phyloP scores from a whole-genome alignment of 2,113 vertebrate genomes.

The Equus quagga region DNA sequence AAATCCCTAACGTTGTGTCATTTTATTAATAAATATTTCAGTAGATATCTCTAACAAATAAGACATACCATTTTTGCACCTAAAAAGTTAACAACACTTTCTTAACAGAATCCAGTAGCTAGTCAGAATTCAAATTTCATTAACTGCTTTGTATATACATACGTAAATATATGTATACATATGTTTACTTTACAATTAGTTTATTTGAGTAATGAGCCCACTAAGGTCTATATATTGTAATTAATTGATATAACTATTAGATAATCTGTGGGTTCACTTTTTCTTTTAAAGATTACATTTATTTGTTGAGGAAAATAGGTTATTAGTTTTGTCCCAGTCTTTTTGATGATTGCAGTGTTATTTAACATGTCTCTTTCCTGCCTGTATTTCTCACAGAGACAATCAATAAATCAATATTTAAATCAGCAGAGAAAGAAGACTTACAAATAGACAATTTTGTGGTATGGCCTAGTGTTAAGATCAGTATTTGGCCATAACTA shows the following conservation, averaged over 20 bases:
- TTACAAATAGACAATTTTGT: conserved; percentile 13
- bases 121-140: neutral
- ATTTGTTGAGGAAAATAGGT: conserved; percentile 11
- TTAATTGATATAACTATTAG: neutral
- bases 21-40: neutral
- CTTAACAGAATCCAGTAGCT: neutral
- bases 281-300: neutral
- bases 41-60: neutral
- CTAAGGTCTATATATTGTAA: neutral
- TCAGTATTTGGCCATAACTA: neutral
- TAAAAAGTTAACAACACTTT: neutral
- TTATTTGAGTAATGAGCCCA: neutral
- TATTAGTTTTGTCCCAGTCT: neutral
- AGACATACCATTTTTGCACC: neutral
- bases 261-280: neutral
- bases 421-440: neutral
- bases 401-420: conserved; percentile 32
- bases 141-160: neutral
- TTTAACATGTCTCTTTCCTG: neutral
- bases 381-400: neutral
- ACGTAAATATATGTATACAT: neutral
- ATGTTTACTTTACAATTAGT: neutral
- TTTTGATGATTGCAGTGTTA: neutral
- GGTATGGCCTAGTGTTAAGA: neutral
- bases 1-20: neutral